Evolutionary conservation across 2,888 invertebrate species (phyloP), one percentile per base, ranked within the genome.

Genomic region (Amphipyra tragopoginis): DNA sequence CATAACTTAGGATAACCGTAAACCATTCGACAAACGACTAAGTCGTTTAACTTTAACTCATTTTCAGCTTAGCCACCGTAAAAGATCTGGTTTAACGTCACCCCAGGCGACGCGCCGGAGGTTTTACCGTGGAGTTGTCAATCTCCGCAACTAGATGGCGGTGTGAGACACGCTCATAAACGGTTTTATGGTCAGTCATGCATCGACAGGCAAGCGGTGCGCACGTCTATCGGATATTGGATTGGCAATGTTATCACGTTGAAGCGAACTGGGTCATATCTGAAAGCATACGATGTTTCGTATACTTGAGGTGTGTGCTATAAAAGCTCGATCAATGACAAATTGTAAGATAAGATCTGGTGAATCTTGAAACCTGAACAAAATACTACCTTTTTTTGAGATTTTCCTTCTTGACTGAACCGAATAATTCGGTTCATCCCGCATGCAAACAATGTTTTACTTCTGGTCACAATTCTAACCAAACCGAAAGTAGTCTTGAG

Each of bases 91-190:
- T 89, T 88, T 86, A 85, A 81, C 73, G 77, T 68, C 74, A 74
- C 75, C 75, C 53, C 50, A 72, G 83, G 80, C 83, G 83, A 75
- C 78, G 80, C 83, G 83, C 75, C 78, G 62, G 72, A 72, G 81
- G 86, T 82, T 89, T 90, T 87, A 85, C 76, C 76, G 75, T 72
- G 61, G 80, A 85, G 87, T 84, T 88, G 86, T 87, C 91, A 91
- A 91, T 93, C 90, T 91, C 87, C 85, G 86, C 75, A 66, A 70
- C 83, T 88, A 92, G 93, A 91, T 93, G 92, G 90, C 90, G 86
- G 65, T 87, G 83, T 76, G 80, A 65, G 82, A 89, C 86, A 88
- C 60, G 86, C 47, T 89, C 90, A 86, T 93, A 93, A 93, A 92
- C 70, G 38, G 72, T 81, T 92, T 92, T 90, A 93, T 82, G 75